Base-by-base conservation (phyloP, 2,113 vertebrate species). In the Elachura formosa region DNA sequence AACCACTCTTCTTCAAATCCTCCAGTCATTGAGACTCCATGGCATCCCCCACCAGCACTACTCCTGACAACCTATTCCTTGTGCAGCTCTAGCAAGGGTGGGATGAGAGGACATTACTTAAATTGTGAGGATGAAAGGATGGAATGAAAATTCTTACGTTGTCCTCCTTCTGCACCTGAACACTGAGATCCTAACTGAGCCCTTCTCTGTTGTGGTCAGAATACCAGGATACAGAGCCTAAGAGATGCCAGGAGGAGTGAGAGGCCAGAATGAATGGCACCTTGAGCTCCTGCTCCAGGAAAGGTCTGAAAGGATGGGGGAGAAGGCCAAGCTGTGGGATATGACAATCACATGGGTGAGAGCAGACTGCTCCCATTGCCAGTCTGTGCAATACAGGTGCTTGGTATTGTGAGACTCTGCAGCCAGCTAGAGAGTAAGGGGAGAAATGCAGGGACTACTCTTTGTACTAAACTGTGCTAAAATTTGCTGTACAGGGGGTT, bases 401-500 rank as follows among this genome's bases (percentile, higher is more conserved):
- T 48, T 31, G 12, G 6, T 49, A 9, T 1, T 40, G 10, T 29
- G 29, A 73, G n/a, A 69, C 34, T 33, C 23, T 43, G 33, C 2
- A 9, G 19, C 49, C 66, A 78, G 19, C 15, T 21, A 28, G 34
- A 55, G 22, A 54, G 11, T 11, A 22, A 73, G 16, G 12, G 6
- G 8, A 0, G 43, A 77, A 76, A 81, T 14, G 4, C 5, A 34
- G 18, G 43, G 20, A 71, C 19, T 58, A 38, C 34, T 40, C n/a
- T 36, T 34, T 33, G 24, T n/a, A 55, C 19, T 55, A 80, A 87
- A 76, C 25, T 3, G 3, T 0, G 0, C 19, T 2, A 1, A 49
- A 68, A 63, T 81, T 45, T 81, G n/a, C 69, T 55, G 38, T 28
- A 40, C 1, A 12, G 12, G 25, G 22, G 10, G 24, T 23, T 87